Evolutionary conservation across 2,888 invertebrate species (phyloP).

Genomic region (Apodemia mormo): DNA sequence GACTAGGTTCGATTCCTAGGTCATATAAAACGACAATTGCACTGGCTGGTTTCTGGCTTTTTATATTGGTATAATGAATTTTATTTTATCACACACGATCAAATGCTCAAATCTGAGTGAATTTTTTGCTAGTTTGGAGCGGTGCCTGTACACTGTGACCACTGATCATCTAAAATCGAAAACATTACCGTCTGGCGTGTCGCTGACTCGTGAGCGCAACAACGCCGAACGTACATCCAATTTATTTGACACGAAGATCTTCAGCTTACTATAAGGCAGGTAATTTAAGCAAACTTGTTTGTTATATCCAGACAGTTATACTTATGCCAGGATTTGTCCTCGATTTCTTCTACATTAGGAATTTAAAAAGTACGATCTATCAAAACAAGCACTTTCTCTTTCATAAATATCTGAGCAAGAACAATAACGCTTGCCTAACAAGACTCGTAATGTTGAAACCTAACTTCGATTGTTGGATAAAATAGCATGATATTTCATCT

Average conservation of each 20-base stretch:
- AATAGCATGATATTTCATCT: constrained; percentile 18
- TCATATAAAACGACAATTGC: no score
- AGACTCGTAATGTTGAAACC: constrained; percentile 39
- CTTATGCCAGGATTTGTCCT: neutral
- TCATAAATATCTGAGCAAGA: constrained; percentile 56
- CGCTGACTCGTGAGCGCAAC: no score
- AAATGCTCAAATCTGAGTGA: no score
- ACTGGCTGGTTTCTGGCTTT: no score
- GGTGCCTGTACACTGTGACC: no score
- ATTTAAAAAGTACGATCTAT: constrained; percentile 59
- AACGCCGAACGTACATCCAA: no score
- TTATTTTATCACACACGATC: no score
- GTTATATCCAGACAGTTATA: neutral
- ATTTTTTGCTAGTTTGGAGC: no score
- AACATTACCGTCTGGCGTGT: no score
- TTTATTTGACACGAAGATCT: neutral
- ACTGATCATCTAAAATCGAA: no score
- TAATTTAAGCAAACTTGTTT: neutral
- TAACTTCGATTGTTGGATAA: constrained; percentile 41
- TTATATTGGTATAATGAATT: no score
- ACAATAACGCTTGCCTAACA: constrained; percentile 43
- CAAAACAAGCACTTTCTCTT: constrained; percentile 58
- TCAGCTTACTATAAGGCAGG: neutral
- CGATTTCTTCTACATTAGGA: constrained; percentile 51
- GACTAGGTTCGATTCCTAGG: no score